A percentile compares a stretch with the other conserved stretches of the same genome.
Evolutionary conservation across 2,797 vertebrate genomes (phyloP).

Genomic region (Trachurus trachurus): DNA sequence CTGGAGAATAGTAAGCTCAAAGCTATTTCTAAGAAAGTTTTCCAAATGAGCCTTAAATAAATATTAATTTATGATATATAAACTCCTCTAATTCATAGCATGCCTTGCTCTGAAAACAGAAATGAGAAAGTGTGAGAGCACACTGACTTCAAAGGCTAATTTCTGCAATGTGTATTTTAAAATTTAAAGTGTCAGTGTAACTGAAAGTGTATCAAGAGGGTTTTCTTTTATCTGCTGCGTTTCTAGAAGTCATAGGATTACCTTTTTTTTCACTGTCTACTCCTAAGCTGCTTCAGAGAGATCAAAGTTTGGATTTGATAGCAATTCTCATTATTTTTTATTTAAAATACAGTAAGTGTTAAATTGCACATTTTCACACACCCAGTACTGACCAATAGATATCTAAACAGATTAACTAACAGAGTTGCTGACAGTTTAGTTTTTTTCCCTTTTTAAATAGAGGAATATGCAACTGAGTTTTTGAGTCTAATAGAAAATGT

Average conservation of each 20-base stretch:
- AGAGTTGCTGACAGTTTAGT: neutral
- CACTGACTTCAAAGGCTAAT: conserved; percentile 51
- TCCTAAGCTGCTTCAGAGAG: conserved; percentile 18
- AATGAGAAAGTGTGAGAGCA: neutral
- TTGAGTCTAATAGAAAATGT: neutral
- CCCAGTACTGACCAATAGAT: neutral
- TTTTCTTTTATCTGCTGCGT: conserved; percentile 29
- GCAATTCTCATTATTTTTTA: conserved; percentile 33
- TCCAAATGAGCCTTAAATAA: conserved; percentile 9
- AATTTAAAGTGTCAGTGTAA: conserved; percentile 37
- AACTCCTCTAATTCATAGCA: conserved; percentile 3
- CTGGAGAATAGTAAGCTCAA: neutral
- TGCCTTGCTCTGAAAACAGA: conserved; percentile 17
- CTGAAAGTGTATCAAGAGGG: conserved; percentile 18
- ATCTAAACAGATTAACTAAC: neutral
- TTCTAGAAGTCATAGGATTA: conserved; percentile 27
- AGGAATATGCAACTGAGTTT: neutral
- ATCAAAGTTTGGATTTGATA: conserved; percentile 51
- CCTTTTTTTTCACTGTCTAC: conserved; percentile 23
- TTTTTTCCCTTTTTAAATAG: conserved; percentile 5
- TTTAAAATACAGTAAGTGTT: conserved; percentile 30
- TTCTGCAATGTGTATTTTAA: conserved; percentile 35
- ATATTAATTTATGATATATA: conserved; percentile 23
- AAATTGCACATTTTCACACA: conserved; percentile 17
- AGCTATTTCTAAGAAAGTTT: neutral